A percentile compares a stretch with the other conserved stretches of the same genome.
Evolutionary conservation across 1,140 invertebrate genomes (phyloP).

Genomic region (Wiebesia pumilae): DNA sequence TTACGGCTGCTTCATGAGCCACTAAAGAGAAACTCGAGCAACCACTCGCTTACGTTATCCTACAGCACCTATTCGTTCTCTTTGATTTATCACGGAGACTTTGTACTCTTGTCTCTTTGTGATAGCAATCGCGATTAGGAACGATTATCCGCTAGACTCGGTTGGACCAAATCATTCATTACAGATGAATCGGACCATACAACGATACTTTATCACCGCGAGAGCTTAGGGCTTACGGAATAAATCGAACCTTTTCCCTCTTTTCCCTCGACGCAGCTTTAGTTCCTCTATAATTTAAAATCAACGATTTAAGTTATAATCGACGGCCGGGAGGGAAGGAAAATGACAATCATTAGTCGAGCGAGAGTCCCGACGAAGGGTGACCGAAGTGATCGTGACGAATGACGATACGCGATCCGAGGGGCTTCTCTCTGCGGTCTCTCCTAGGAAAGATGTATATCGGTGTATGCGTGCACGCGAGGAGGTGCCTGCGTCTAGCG

Average conservation of each 20-base stretch:
- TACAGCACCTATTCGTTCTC: too few relatives aligned
- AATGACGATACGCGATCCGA: slow-evolving; percentile 10
- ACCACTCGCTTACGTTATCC: too few relatives aligned
- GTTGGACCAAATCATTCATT: too few relatives aligned
- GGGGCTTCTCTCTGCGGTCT: not conserved
- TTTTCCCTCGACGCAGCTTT: not conserved
- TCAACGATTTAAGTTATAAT: not conserved
- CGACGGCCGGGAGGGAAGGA: too few relatives aligned
- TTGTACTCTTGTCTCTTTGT: not conserved
- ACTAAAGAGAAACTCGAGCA: not conserved
- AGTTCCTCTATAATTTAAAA: not conserved
- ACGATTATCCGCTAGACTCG: too few relatives aligned
- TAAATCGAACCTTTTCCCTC: not conserved
- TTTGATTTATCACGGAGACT: not conserved
- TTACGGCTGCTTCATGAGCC: not conserved
- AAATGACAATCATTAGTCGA: slow-evolving; percentile 31
- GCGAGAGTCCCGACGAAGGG: not conserved
- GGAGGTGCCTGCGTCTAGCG: not conserved
- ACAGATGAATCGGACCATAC: not conserved
- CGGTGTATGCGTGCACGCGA: not conserved
- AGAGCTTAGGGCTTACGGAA: not conserved
- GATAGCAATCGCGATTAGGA: too few relatives aligned
- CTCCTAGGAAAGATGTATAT: not conserved
- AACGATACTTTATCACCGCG: not conserved
- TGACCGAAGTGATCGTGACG: slow-evolving; percentile 22